These are phyloP conservation scores for Paramormyrops hopkinsi DNA, from an alignment of 2,797 vertebrate species.

Conservation along the genomic window DNA sequence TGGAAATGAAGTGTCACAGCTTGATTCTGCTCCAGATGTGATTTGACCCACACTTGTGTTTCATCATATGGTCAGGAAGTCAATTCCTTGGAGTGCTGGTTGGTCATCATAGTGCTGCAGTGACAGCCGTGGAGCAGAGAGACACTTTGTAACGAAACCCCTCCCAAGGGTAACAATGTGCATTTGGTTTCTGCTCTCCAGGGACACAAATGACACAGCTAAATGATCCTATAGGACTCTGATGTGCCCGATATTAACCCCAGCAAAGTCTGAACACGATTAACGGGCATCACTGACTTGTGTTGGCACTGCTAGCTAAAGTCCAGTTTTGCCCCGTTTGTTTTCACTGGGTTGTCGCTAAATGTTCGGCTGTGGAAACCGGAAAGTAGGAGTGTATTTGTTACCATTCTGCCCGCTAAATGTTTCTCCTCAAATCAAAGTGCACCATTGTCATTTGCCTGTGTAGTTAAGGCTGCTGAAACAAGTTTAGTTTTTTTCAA, in stretches of 20 bases:
- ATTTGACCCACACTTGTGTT: background rate
- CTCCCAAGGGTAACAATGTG: background rate
- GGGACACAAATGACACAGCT: background rate
- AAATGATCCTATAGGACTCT: constrained; percentile 12
- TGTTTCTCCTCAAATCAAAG: background rate
- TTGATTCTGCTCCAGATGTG: background rate
- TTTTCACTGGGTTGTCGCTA: background rate
- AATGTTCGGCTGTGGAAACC: background rate
- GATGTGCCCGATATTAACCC: constrained; percentile 12
- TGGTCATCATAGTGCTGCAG: background rate
- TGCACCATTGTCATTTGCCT: background rate
- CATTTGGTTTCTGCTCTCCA: background rate
- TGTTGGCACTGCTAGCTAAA: background rate
- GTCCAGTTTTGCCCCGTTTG: background rate
- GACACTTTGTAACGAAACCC: background rate
- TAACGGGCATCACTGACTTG: background rate
- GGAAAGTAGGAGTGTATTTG: background rate
- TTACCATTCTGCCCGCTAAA: background rate
- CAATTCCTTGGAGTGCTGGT: background rate
- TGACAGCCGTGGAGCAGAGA: background rate
- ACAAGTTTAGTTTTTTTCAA: background rate
- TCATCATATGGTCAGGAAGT: background rate
- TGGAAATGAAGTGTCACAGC: background rate
- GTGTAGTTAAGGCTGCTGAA: background rate
- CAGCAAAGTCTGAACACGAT: background rate